These are phyloP conservation scores for Megaleporinus macrocephalus DNA, from an alignment of 2,113 vertebrate genomes.

Conservation along the genomic window DNA sequence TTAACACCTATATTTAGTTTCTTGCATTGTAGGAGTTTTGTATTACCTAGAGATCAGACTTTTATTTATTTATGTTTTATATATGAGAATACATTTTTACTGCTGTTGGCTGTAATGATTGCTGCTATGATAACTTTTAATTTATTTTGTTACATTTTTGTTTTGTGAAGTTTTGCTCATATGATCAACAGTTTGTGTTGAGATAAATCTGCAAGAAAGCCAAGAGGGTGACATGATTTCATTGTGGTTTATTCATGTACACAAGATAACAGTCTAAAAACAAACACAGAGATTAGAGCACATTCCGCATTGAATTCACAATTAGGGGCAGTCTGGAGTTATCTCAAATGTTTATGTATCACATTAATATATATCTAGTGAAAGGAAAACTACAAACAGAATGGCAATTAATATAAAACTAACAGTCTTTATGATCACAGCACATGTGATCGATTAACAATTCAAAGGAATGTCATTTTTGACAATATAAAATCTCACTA, in stretches of 20 bases:
- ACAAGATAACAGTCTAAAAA: slow-evolving; percentile 82
- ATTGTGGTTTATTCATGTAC: slow-evolving; percentile 73
- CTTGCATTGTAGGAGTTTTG: neutral
- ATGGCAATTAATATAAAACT: slow-evolving; percentile 78
- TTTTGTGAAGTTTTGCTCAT: neutral
- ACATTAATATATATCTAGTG: slow-evolving; percentile 74
- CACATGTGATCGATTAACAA: slow-evolving; percentile 62
- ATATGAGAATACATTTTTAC: neutral
- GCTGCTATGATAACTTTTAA: neutral
- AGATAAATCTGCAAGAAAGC: slow-evolving; percentile 55
- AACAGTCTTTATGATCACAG: slow-evolving; percentile 71
- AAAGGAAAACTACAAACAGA: slow-evolving; percentile 73
- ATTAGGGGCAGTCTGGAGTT: slow-evolving; percentile 67
- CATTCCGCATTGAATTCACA: slow-evolving; percentile 64
- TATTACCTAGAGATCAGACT: neutral
- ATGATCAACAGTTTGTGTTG: neutral
- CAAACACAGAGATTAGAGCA: slow-evolving; percentile 80
- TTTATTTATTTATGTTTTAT: slow-evolving; percentile 3
- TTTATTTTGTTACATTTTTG: neutral
- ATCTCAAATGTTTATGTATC: slow-evolving; percentile 71
- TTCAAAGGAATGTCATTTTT: slow-evolving; percentile 70
- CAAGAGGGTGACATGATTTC: slow-evolving; percentile 61
- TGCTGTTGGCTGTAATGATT: neutral
- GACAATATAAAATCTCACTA: slow-evolving; percentile 81
- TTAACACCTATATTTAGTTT: neutral